phyloP scores from a whole-genome alignment of 1,140 invertebrate genomes.

The Pseudomyrmex flavicornis region DNA sequence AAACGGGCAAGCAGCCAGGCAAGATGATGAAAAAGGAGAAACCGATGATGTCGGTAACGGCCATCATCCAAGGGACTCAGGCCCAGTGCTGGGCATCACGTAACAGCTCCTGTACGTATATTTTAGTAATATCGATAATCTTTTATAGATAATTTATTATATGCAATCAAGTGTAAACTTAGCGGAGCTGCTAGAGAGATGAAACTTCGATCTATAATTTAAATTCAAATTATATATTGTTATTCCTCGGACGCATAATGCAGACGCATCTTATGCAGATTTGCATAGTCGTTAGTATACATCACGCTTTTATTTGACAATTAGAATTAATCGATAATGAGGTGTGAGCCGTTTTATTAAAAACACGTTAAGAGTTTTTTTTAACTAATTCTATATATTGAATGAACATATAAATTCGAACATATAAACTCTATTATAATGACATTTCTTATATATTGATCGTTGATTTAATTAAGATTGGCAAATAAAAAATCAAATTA shows the following conservation, averaged over 20 bases:
- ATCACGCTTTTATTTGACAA: too few relatives aligned
- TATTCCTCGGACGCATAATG: too few relatives aligned
- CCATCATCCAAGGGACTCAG: slow-evolving; percentile 90
- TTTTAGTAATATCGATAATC: slow-evolving; percentile 1
- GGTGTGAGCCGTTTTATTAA: too few relatives aligned
- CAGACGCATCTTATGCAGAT: too few relatives aligned
- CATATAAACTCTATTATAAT: too few relatives aligned
- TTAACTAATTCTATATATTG: too few relatives aligned
- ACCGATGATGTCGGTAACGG: slow-evolving; percentile 93
- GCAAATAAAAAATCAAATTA: not conserved
- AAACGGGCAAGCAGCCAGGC: slow-evolving; percentile 54
- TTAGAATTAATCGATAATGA: too few relatives aligned
- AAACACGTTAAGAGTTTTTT: too few relatives aligned
- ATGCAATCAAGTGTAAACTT: not conserved
- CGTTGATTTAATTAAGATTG: slow-evolving; percentile 17
- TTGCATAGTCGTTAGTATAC: too few relatives aligned
- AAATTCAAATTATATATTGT: too few relatives aligned
- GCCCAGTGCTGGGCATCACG: slow-evolving; percentile 86
- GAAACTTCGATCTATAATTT: not conserved
- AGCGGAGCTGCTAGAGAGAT: not conserved
- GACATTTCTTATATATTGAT: not conserved
- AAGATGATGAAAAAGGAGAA: slow-evolving; percentile 93
- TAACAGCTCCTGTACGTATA: slow-evolving; percentile 84
- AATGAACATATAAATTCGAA: too few relatives aligned
- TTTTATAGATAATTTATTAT: not conserved